These are phyloP conservation scores for Yponomeuta malinellus DNA, from an alignment of 2,888 invertebrate genomes.

Conservation along the genomic window DNA sequence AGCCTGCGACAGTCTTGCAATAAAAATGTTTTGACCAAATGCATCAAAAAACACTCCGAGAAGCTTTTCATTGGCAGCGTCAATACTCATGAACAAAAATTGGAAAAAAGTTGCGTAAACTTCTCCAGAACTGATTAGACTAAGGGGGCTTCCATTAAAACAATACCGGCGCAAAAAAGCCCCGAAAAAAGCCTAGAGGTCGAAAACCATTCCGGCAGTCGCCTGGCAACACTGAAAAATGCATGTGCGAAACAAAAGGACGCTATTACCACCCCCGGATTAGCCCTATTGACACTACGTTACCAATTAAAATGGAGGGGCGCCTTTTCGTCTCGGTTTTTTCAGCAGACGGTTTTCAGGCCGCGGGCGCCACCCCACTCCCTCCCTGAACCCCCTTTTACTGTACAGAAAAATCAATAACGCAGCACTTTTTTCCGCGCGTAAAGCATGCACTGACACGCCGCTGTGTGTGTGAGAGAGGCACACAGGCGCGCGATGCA, in stretches of 20 bases:
- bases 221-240: conserved; percentile 66
- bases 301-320: conserved; percentile 76
- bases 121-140: conserved; percentile 2
- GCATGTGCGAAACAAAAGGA: conserved; percentile 69
- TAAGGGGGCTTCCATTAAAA: conserved; percentile 13
- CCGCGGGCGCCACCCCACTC: conserved; percentile 54
- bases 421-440: conserved; percentile 77
- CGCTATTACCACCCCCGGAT: conserved; percentile 68
- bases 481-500: conserved; percentile 45
- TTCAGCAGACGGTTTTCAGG: conserved; percentile 76
- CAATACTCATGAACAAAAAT: neutral
- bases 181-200: conserved; percentile 8
- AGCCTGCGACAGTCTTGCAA: neutral
- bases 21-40: neutral
- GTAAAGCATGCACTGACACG: conserved; percentile 75
- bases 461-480: conserved; percentile 36
- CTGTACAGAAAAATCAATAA: conserved; percentile 76
- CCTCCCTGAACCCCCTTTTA: conserved; percentile 46
- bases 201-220: conserved; percentile 23
- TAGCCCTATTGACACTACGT: conserved; percentile 76
- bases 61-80: neutral
- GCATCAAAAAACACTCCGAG: neutral
- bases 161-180: neutral
- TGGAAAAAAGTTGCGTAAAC: neutral
- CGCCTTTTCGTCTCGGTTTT: conserved; percentile 75